Base-by-base conservation (phyloP, 2,888 invertebrate species). In the Tanypteryx hageni region DNA sequence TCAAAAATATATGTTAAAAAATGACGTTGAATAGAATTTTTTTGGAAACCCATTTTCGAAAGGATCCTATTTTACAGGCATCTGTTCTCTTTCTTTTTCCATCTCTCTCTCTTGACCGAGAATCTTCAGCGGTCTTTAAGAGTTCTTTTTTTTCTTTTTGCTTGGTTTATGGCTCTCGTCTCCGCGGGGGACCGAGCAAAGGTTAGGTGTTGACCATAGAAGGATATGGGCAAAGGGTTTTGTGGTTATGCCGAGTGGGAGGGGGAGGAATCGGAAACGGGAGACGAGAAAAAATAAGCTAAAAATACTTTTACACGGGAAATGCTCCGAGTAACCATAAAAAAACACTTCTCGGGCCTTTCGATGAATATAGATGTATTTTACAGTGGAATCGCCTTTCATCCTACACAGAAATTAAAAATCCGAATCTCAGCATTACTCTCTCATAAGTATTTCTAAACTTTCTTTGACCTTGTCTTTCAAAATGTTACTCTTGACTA, bases 151-250 rank as follows among this genome's bases (percentile, higher is more conserved):
- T 85, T 59, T 44, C 18, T 89, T 89, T 89, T 89, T 64, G 89
- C 89, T 89, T 89, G 89, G 89, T 89, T 89, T 89, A 89, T 89
- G 89, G 89, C 68, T 68, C 13, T 44, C 8, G 64, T 18, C 89
- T 89, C 89, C 89, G 89, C 89, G 89, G 89, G 89, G 89, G 89
- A 64, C 89, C 89, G 61, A 89, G 44, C 61, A n/a, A 68, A 89
- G 89, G 89, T 89, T 89, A 89, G 89, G 44, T 64, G 68, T 61
- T 68, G 89, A 89, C 89, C 68, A n/a, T 64, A 44, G 64, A 31
- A 64, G 89, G 64, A 68, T 31, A 27, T 27, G 27, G 64, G 64
- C 64, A 64, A 56, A 89, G 44, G 64, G 89, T 64, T 61, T 18
- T 44, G 64, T 16, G 64, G 31, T 31, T 61, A 86, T 82, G 58